Conservation (phyloP, 2,113 vertebrate species). For the Genyomyrus donnyi region DNA sequence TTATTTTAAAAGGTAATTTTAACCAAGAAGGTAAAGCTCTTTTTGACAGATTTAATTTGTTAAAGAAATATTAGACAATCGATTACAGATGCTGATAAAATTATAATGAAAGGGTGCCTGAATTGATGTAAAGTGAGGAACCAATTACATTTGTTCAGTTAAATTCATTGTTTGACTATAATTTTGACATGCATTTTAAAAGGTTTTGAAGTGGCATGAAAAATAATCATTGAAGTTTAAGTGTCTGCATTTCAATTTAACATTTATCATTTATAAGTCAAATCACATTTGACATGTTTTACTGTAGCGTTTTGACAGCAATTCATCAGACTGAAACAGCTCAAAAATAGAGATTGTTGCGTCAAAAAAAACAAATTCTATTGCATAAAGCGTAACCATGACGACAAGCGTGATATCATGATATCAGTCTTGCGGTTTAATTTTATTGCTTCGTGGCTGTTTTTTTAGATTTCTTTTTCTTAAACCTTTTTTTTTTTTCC, state of each 20-base stretch:
- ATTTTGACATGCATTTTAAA: conserved; percentile 26
- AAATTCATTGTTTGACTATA: not conserved
- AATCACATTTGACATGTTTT: not conserved
- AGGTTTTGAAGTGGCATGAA: not conserved
- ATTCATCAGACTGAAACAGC: not conserved
- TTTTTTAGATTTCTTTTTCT: not conserved
- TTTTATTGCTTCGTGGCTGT: not conserved
- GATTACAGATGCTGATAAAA: not conserved
- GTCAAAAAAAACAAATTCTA: not conserved
- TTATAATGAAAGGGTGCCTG: not conserved
- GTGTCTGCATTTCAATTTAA: not conserved
- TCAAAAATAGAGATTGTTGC: not conserved
- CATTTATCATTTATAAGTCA: not conserved
- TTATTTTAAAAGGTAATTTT: not conserved
- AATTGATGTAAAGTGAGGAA: not conserved
- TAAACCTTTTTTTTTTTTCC: not conserved
- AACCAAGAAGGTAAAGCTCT: not conserved
- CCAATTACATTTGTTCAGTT: not conserved
- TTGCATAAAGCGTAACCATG: not conserved
- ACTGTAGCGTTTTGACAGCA: not conserved
- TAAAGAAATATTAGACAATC: not conserved
- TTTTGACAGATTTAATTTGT: not conserved
- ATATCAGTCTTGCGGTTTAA: not conserved
- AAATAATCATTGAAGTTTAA: conserved; percentile 7
- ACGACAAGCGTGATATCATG: not conserved